Evolutionary conservation across 2,797 vertebrate genomes (phyloP), one percentile per base, ranked within the genome.

Genomic region (Enteromius mattozi): DNA sequence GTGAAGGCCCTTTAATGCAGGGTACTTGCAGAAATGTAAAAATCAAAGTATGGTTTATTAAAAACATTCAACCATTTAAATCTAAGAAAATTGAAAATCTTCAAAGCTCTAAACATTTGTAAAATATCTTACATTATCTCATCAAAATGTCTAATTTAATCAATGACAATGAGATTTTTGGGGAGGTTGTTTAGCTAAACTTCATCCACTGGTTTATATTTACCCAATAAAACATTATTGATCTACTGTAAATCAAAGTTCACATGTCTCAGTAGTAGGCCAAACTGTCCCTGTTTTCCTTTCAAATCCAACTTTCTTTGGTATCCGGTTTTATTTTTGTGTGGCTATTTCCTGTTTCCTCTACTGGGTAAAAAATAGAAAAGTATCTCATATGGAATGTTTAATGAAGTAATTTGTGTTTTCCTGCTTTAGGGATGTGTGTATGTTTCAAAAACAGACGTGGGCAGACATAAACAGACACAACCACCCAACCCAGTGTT

Each of bases 301-400:
- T 37, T 65, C 49, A 21, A 49, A 68, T 68, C 21, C 2, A 27
- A 77, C 13, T 30, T 37, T 69, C 47, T 59, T 0, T 54, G 24
- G 74, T 47, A 59, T 70, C 37, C 49, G 35, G 47, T 59, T 78
- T 19, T 17, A 24, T 69, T 33, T 6, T 47, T 70, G 7, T 56
- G 9, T 33, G 8, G 24, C 51, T 69, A 47, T 45, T 70, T 83
- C 82, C 82, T 78, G 82, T 70, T 78, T 70, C 27, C 59, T 33
- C 3, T 19, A 10, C 63, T 24, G 37, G 30, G 33, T 16, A 69
- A 78, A 42, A 59, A 69, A 83, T 69, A 83, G 45, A 51, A 74
- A 27, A 42, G 1, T 4, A 0, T 59, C 14, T 54, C 3, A 9
- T 6, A 1, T 63, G 0, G 19, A 76, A 56, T 4, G 10, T 40